Evolutionary conservation across 2,888 invertebrate species (phyloP), one percentile per base, ranked within the genome.

Genomic region (Drosophila demipolita): DNA sequence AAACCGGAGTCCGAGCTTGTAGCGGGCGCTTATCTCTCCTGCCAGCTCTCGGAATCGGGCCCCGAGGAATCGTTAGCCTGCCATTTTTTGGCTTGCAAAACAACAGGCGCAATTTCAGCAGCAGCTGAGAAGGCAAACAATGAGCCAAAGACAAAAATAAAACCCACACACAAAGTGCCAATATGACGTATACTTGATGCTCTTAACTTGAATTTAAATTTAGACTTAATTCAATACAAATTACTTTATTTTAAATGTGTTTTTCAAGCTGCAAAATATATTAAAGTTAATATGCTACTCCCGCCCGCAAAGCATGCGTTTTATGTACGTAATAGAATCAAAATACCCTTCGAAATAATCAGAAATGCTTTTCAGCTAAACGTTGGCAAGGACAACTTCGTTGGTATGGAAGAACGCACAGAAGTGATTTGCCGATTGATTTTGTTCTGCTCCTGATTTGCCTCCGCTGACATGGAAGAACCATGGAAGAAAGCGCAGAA

Each of bases 381-480:
- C 68, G 84, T 67, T 60, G 83, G 54, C 70, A 74, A 65, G 60
- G 66, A 55, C 75, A 69, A 62, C 75, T 53, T 63, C 57, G 78
- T 49, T 61, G 61, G 53, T 40, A 45, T 48, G 63, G 69, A 73
- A 75, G 74, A 83, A 87, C 83, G 85, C 92, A 91, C 87, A 91
- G 84, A 86, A 91, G 91, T 91, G 91, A 91, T 91, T 91, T 91
- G 91, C 83, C 91, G 90, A 91, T 91, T 91, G 91, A 91, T 91
- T 91, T 90, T 91, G 84, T 80, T 70, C 68, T 66, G 83, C 70
- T 74, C 60, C 74, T 75, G 84, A 81, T 83, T 81, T 78, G 73
- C 78, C 75, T 88, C 45, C 59, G 36, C 59, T 40, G 49, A 45
- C 71, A 52, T 36, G 59, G 48, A 66, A 74, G 69, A 63, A 42